Evolutionary conservation across 2,113 vertebrate species (phyloP).

Genomic region (Cepphus grylle): DNA sequence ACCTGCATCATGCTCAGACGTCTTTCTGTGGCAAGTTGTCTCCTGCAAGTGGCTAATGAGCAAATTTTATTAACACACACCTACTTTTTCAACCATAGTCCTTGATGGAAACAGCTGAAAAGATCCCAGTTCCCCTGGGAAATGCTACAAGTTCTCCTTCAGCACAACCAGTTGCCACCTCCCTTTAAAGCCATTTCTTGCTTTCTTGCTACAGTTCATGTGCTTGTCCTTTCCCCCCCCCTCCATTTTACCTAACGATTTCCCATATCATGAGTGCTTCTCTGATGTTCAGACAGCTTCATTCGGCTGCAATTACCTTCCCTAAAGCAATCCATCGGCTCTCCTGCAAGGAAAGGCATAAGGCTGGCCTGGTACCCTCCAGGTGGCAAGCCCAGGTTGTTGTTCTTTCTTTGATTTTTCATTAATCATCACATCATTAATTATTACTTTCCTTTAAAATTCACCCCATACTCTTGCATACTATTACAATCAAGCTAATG

Average conservation of each 20-base stretch:
- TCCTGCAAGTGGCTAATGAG: neutral
- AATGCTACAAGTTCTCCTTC: neutral
- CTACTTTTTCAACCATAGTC: neutral
- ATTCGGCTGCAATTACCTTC: neutral
- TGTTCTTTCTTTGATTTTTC: neutral
- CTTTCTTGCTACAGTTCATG: neutral
- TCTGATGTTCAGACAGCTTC: neutral
- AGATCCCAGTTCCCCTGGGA: neutral
- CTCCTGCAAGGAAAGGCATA: neutral
- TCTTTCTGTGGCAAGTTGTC: neutral
- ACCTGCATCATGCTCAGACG: neutral
- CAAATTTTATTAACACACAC: neutral
- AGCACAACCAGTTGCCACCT: rapidly evolving
- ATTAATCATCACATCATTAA: neutral
- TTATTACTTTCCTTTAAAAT: neutral
- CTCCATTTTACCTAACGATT: neutral
- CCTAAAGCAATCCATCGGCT: neutral
- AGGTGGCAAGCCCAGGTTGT: neutral
- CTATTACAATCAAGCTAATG: neutral
- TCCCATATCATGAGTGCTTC: neutral
- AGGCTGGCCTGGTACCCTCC: neutral
- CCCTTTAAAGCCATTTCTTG: neutral
- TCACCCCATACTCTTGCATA: neutral
- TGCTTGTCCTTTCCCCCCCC: neutral
- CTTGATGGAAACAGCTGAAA: neutral